Percentiles rank a stretch among this genome's conserved stretches.
Conservation (phyloP, 2,797 vertebrate species). For the Xenentodon cancila region DNA sequence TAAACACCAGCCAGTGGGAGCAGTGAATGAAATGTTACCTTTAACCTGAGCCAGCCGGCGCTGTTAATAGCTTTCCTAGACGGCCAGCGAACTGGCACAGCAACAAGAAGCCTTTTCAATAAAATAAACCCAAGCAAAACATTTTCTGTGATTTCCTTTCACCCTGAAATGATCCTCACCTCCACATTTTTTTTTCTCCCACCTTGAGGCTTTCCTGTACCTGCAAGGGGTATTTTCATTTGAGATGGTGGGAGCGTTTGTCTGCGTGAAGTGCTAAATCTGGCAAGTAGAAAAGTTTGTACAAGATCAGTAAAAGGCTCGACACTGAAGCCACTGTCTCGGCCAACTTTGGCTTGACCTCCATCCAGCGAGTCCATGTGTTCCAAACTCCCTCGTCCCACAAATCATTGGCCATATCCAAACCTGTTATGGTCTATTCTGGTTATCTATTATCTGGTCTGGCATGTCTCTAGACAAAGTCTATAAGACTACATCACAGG, state of each 20-base stretch:
- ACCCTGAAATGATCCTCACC: constrained; percentile 75
- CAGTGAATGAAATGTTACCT: constrained; percentile 51
- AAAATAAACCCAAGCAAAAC: constrained; percentile 47
- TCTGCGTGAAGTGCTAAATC: constrained; percentile 57
- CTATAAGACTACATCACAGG: constrained; percentile 53
- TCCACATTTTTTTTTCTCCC: constrained; percentile 76
- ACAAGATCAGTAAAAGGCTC: constrained; percentile 44
- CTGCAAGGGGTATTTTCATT: constrained; percentile 64
- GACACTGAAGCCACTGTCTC: constrained; percentile 27
- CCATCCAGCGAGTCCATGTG: constrained; percentile 17
- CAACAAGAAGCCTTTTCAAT: constrained; percentile 69
- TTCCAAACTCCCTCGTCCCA: constrained; percentile 5
- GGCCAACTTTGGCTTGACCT: constrained; percentile 33
- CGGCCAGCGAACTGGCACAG: constrained; percentile 39
- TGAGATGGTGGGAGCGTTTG: constrained; percentile 40
- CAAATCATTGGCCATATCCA: constrained; percentile 25
- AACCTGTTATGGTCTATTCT: constrained; percentile 36
- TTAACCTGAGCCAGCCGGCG: constrained; percentile 52
- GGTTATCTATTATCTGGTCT: constrained; percentile 60
- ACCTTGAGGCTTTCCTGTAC: constrained; percentile 63
- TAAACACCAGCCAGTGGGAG: constrained; percentile 30
- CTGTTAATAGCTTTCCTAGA: constrained; percentile 67
- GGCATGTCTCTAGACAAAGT: constrained; percentile 59
- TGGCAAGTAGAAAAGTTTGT: constrained; percentile 32
- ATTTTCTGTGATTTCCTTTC: constrained; percentile 76